Evolutionary conservation across 2,888 invertebrate species (phyloP).

Genomic region (Phengaris alcon): DNA sequence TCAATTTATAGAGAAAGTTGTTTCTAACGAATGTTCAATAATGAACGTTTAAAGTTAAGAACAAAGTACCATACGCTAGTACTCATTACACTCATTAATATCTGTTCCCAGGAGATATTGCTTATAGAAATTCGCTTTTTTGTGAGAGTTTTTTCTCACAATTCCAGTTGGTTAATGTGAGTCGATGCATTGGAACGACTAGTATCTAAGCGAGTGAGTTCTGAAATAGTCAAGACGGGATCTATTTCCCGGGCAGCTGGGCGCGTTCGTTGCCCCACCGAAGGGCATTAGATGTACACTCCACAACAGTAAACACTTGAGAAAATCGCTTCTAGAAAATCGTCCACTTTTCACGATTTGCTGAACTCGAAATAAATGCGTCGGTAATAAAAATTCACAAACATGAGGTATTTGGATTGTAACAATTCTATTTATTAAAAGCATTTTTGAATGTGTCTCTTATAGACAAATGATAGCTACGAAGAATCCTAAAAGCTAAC

Average conservation of each 20-base stretch:
- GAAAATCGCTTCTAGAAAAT: background rate
- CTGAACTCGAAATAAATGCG: background rate
- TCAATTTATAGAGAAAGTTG: too few species aligned
- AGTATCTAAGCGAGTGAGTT: conserved; percentile 65
- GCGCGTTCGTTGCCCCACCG: conserved; percentile 73
- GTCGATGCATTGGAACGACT: conserved; percentile 51
- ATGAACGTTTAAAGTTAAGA: too few species aligned
- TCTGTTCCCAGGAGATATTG: conserved; percentile 38
- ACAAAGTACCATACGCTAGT: background rate
- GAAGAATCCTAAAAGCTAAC: too few species aligned
- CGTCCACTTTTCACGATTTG: background rate
- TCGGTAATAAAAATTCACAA: too few species aligned
- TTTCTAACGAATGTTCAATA: too few species aligned
- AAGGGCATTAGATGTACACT: conserved; percentile 75
- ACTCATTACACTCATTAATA: conserved; percentile 9
- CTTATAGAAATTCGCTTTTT: conserved; percentile 39
- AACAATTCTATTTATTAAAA: too few species aligned
- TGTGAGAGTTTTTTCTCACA: conserved; percentile 50
- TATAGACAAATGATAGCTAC: too few species aligned
- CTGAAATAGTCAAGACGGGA: conserved; percentile 77
- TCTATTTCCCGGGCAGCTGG: conserved; percentile 78
- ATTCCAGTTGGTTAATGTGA: conserved; percentile 59
- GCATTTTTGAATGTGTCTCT: too few species aligned
- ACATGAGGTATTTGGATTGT: too few species aligned
- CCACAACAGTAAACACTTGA: conserved; percentile 10